These are phyloP conservation scores for Tetragnatha versicolor DNA, from an alignment of 1,140 invertebrate genomes.

Conservation along the genomic window DNA sequence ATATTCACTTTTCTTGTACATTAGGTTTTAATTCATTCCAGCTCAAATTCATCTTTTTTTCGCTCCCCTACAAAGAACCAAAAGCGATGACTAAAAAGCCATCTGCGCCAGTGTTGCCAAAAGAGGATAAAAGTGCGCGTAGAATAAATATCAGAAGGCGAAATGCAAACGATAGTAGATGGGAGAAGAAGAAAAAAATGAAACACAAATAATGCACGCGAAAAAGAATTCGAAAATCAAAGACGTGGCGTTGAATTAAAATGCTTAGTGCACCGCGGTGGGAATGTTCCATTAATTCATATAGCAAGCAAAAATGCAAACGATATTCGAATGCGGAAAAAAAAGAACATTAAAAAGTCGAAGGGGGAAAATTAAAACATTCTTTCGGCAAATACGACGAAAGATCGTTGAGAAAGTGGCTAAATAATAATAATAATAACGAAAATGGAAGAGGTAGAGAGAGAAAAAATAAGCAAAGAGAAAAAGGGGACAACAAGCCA, in stretches of 20 bases:
- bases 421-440: constrained; percentile 34
- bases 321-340: not conserved
- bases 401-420: constrained; percentile 32
- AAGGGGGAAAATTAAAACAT: constrained; percentile 49
- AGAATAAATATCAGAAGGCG: not conserved
- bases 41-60: not conserved
- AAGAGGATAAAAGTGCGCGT: constrained; percentile 7
- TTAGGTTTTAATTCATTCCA: constrained; percentile 6
- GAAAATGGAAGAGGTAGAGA: not conserved
- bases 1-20: constrained; percentile 29
- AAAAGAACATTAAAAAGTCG: not conserved
- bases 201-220: not conserved
- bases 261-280: constrained; percentile 26
- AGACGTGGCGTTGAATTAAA: constrained; percentile 43
- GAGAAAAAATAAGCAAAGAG: not conserved
- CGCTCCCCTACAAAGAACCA: constrained; percentile 21
- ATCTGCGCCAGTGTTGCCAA: constrained; percentile 24
- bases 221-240: constrained; percentile 45
- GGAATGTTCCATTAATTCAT: constrained; percentile 33
- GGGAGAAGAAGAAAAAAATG: not conserved
- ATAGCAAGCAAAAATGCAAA: constrained; percentile 28
- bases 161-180: not conserved
- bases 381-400: constrained; percentile 38
- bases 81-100: constrained; percentile 46
- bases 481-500: constrained; percentile 13